A percentile compares a stretch with the other conserved stretches of the same genome.
phyloP scores from a whole-genome alignment of 2,797 vertebrate species.

The Helarctos malayanus region DNA sequence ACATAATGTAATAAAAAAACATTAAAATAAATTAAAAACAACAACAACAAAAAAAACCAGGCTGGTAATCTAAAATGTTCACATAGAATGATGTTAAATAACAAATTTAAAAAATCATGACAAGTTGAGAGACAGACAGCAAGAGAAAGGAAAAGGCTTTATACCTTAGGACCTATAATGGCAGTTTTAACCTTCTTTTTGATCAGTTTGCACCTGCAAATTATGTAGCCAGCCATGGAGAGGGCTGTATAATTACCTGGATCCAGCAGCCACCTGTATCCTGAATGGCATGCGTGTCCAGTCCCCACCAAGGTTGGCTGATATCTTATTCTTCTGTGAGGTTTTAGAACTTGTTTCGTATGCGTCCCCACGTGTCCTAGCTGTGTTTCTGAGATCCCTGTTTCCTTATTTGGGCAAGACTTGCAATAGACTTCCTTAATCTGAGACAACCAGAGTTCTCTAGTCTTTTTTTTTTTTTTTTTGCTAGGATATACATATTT shows the following conservation, averaged over 20 bases:
- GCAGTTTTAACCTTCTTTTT: neutral
- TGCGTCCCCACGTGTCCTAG: neutral
- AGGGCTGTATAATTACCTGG: neutral
- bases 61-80: neutral
- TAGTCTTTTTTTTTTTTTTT: neutral
- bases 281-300: neutral
- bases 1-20: too few relatives aligned
- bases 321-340: neutral
- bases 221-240: neutral
- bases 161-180: neutral
- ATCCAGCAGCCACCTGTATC: neutral
- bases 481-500: neutral
- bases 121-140: neutral
- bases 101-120: neutral
- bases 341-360: neutral
- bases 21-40: too few relatives aligned
- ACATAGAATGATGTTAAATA: conserved; percentile 13
- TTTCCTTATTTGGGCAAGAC: neutral
- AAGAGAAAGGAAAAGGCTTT: neutral
- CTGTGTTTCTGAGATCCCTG: neutral
- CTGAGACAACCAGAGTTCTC: neutral
- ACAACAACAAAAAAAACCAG: neutral
- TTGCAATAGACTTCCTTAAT: neutral
- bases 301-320: neutral
- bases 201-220: neutral